These are phyloP conservation scores for Synanceia verrucosa DNA, from an alignment of 2,797 vertebrate species.

Conservation along the genomic window DNA sequence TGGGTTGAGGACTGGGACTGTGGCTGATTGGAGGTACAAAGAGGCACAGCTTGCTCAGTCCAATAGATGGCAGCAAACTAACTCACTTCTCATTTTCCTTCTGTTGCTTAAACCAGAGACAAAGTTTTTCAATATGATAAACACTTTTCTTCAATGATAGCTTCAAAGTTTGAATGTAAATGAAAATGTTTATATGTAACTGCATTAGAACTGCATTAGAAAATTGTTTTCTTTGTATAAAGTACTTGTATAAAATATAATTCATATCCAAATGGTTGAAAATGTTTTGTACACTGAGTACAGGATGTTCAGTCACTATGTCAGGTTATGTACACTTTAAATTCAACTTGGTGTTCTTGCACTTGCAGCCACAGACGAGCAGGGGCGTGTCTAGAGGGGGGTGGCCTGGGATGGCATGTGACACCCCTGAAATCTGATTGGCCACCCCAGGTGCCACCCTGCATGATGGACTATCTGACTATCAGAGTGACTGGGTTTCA, in stretches of 20 bases:
- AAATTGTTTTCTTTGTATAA: too few relatives aligned
- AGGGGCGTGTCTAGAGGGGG: too few relatives aligned
- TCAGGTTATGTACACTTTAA: not conserved
- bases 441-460: too few relatives aligned
- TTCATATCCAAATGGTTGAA: not conserved
- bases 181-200: too few relatives aligned
- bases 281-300: not conserved
- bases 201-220: too few relatives aligned
- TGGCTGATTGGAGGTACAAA: not conserved
- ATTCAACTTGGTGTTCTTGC: not conserved
- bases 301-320: not conserved
- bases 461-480: too few relatives aligned
- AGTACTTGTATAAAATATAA: not conserved
- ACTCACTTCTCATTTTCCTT: not conserved
- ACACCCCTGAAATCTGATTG: too few relatives aligned
- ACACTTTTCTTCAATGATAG: not conserved
- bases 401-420: too few relatives aligned
- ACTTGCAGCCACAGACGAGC: too few relatives aligned
- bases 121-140: not conserved
- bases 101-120: not conserved
- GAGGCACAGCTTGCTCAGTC: not conserved
- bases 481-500: too few relatives aligned
- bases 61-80: constrained; percentile 12
- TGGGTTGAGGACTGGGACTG: not conserved
- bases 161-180: too few relatives aligned